Evolutionary conservation across 1,140 invertebrate species (phyloP).

Genomic region (Nephila pilipes): DNA sequence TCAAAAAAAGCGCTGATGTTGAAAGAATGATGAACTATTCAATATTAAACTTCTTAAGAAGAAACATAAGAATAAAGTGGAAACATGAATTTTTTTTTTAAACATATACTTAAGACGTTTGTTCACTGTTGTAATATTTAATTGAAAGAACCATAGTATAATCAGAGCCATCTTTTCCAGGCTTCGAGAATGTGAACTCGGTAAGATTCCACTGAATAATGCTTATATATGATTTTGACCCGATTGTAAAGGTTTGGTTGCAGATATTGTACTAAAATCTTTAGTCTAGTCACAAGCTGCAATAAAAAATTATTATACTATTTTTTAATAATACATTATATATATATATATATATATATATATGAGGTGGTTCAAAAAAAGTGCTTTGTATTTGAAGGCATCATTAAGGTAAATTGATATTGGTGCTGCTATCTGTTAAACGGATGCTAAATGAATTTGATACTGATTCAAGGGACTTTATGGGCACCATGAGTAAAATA

Average conservation of each 20-base stretch:
- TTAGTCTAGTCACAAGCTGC: conserved; percentile 83
- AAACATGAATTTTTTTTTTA: not conserved
- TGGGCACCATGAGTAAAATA: too few relatives aligned
- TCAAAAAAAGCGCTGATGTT: conserved; percentile 91
- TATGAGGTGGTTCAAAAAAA: too few relatives aligned
- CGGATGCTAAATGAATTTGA: too few relatives aligned
- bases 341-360: too few relatives aligned
- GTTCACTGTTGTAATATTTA: not conserved
- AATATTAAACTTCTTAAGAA: conserved; percentile 79
- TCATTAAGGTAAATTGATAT: too few relatives aligned
- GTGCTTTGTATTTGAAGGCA: too few relatives aligned
- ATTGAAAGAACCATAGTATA: conserved; percentile 94
- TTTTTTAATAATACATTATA: too few relatives aligned
- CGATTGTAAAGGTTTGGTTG: conserved; percentile 92
- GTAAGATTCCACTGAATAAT: conserved; percentile 91
- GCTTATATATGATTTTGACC: conserved; percentile 89
- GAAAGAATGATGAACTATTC: conserved; percentile 88
- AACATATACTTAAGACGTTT: not conserved
- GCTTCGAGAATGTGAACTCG: conserved; percentile 94
- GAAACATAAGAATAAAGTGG: not conserved
- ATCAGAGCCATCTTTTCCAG: conserved; percentile 96
- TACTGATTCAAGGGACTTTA: too few relatives aligned
- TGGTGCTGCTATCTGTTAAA: too few relatives aligned
- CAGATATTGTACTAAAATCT: conserved; percentile 91
- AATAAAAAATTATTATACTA: not conserved